These are phyloP conservation scores for Orius laevigatus DNA, from an alignment of 1,140 invertebrate species.

Conservation along the genomic window DNA sequence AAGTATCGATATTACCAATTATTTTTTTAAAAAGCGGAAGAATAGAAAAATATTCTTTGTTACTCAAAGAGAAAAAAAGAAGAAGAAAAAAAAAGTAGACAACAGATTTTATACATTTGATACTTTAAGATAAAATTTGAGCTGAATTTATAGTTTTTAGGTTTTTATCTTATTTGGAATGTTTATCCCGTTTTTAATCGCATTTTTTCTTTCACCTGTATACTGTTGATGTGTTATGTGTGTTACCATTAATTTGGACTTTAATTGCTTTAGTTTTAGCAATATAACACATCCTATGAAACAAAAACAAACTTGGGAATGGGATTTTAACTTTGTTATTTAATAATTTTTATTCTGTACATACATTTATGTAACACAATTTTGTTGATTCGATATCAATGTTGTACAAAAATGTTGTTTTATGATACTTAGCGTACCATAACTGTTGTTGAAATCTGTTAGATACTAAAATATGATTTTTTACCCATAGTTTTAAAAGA, in stretches of 20 bases:
- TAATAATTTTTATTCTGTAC: background rate
- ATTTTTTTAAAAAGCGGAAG: constrained; percentile 6
- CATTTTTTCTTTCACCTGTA: too few species aligned
- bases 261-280: background rate
- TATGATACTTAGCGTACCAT: constrained; percentile 12
- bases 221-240: background rate
- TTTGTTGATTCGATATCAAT: constrained; percentile 5
- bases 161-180: too few species aligned
- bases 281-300: background rate
- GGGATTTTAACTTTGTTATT: constrained; percentile 1
- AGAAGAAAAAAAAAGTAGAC: background rate
- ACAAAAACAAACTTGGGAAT: background rate
- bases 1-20: constrained; percentile 10
- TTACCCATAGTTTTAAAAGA: too few species aligned
- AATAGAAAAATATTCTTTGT: too few species aligned
- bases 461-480: background rate
- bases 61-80: too few species aligned
- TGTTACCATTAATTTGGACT: constrained; percentile 5
- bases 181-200: too few species aligned
- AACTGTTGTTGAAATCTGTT: constrained; percentile 12
- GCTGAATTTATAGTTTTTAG: too few species aligned
- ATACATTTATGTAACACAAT: background rate
- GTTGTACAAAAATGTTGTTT: constrained; percentile 13
- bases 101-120: constrained; percentile 13
- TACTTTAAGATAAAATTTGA: background rate